phyloP scores from a whole-genome alignment of 2,797 vertebrate genomes.

The Selene dorsalis region DNA sequence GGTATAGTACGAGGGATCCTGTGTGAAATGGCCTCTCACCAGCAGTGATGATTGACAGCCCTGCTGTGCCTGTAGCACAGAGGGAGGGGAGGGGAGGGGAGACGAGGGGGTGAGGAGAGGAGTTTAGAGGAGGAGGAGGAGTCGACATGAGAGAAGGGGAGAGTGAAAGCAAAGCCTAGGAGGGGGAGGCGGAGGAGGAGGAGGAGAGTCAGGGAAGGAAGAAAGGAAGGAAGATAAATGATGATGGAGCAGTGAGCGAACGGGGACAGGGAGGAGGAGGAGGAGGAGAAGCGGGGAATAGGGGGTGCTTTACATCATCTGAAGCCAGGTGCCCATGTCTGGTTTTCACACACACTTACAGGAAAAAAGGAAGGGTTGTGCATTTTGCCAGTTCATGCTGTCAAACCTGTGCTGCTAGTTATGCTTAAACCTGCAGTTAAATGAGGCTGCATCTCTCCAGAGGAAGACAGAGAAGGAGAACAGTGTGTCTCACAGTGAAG shows the following conservation, averaged over 20 bases:
- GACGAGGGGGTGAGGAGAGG: constrained; percentile 4
- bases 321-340: constrained; percentile 60
- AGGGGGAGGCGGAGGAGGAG: constrained; percentile 19
- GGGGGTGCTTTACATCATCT: constrained; percentile 61
- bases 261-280: neutral
- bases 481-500: constrained; percentile 34
- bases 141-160: constrained; percentile 29
- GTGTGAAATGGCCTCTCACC: constrained; percentile 70
- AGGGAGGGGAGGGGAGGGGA: neutral
- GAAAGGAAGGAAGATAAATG: constrained; percentile 64
- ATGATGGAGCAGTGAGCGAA: constrained; percentile 59
- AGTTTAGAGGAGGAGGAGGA: constrained; percentile 42
- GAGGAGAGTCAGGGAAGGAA: constrained; percentile 41
- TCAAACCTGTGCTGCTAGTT: constrained; percentile 41
- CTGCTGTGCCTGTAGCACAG: constrained; percentile 48
- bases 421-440: constrained; percentile 60
- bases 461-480: constrained; percentile 9
- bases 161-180: constrained; percentile 36
- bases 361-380: constrained; percentile 17
- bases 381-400: constrained; percentile 44
- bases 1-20: constrained; percentile 56
- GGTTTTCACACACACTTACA: constrained; percentile 27
- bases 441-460: constrained; percentile 62
- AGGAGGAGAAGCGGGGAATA: constrained; percentile 4
- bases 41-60: constrained; percentile 72